phyloP scores from a whole-genome alignment of 2,888 invertebrate genomes.

The Acrobasis consociella region DNA sequence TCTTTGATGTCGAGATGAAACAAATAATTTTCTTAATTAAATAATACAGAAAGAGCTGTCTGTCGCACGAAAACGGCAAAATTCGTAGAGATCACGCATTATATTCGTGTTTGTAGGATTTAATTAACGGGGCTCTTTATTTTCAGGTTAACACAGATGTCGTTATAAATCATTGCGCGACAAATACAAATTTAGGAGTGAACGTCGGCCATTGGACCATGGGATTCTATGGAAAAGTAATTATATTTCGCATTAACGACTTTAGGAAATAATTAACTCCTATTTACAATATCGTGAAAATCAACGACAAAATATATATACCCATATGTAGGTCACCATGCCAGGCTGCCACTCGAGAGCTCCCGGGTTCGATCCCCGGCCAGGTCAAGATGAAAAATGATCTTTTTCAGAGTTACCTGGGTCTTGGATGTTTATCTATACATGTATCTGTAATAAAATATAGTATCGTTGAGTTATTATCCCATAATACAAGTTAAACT shows the following conservation, averaged over 20 bases:
- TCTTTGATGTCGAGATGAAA: conserved; percentile 31
- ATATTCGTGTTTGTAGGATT: conserved; percentile 29
- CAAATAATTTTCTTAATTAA: conserved; percentile 32
- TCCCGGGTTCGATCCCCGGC: no score
- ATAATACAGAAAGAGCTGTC: conserved; percentile 30
- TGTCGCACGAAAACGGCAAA: conserved; percentile 20
- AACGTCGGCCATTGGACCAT: conserved; percentile 57
- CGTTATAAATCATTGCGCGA: conserved; percentile 72
- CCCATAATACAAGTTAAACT: no score
- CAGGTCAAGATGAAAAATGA: no score
- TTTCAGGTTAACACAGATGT: conserved; percentile 72
- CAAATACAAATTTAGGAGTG: conserved; percentile 69
- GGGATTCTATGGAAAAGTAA: conserved; percentile 72
- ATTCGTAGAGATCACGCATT: conserved; percentile 29
- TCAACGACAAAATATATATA: no score
- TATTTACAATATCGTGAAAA: background rate
- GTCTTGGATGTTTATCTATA: no score
- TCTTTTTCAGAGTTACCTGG: no score
- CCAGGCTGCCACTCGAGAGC: no score
- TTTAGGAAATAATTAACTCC: background rate
- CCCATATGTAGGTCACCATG: no score
- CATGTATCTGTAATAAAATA: no score
- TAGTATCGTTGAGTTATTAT: no score
- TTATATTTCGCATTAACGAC: conserved; percentile 30
- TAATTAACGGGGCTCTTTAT: conserved; percentile 34